phyloP scores from a whole-genome alignment of 2,113 vertebrate genomes.

The Protobothrops flavoviridis region DNA sequence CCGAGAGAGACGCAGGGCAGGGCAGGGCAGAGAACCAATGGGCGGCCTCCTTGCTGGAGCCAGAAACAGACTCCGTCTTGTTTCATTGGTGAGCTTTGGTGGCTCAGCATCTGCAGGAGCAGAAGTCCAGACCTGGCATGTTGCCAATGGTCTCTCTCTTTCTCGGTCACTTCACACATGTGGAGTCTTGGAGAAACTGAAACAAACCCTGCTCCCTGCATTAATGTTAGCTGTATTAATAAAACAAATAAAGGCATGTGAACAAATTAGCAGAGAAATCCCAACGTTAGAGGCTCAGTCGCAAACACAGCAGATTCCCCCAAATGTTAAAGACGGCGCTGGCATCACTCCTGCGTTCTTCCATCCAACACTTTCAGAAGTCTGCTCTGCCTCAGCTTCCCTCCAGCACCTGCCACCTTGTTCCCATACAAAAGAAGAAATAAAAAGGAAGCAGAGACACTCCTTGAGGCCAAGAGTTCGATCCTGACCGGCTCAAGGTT shows the following conservation, averaged over 20 bases:
- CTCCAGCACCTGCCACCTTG: too few species aligned
- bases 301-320: neutral
- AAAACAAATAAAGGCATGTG: neutral
- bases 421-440: too few species aligned
- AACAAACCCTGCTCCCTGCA: neutral
- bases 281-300: neutral
- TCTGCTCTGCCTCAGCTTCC: too few species aligned
- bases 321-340: neutral
- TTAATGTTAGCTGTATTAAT: neutral
- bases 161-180: neutral
- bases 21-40: conserved; percentile 47
- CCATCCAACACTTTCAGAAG: neutral
- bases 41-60: conserved; percentile 19
- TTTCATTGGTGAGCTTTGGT: neutral
- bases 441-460: too few species aligned
- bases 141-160: neutral
- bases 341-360: neutral
- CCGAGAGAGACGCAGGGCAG: conserved; percentile 53
- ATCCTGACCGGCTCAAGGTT: neutral
- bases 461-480: neutral
- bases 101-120: neutral
- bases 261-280: neutral
- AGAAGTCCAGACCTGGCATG: neutral
- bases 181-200: neutral
- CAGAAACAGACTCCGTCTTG: conserved; percentile 8